Evolutionary conservation across 2,113 vertebrate genomes (phyloP).

Genomic region (Amia ocellicauda): DNA sequence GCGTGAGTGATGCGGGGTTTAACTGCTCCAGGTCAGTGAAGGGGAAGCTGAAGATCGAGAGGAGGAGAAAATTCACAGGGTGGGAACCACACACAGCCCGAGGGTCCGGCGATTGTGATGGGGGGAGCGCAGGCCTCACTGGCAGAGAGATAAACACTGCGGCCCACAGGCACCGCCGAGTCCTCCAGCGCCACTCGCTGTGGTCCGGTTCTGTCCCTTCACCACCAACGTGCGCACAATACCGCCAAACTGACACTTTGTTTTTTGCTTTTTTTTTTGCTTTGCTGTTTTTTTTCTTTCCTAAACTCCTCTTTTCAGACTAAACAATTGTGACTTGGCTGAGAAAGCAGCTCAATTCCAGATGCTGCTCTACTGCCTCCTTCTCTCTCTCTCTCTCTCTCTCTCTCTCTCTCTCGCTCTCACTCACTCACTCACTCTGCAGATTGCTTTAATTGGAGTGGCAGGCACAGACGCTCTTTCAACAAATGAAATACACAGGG

Average conservation of each 20-base stretch:
- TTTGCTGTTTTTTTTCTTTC: slow-evolving; percentile 20
- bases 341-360: slow-evolving; percentile 89
- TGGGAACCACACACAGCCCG: too few relatives aligned
- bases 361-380: slow-evolving; percentile 68
- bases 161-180: too few relatives aligned
- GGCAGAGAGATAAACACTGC: too few relatives aligned
- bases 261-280: slow-evolving; percentile 21
- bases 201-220: not conserved
- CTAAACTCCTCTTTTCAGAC: slow-evolving; percentile 76
- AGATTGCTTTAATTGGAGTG: slow-evolving; percentile 80
- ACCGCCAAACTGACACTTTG: not conserved
- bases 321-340: slow-evolving; percentile 98
- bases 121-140: too few relatives aligned
- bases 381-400: slow-evolving; percentile 27
- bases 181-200: not conserved
- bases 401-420: slow-evolving; percentile 20
- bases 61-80: too few relatives aligned
- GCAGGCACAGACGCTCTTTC: slow-evolving; percentile 77
- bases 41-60: too few relatives aligned
- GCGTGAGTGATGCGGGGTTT: too few relatives aligned
- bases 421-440: slow-evolving; percentile 38
- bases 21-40: too few relatives aligned
- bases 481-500: slow-evolving; percentile 66
- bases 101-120: too few relatives aligned
- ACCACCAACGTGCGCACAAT: not conserved